These are phyloP conservation scores for Antechinus stuartii DNA, from an alignment of 2,113 vertebrate species.

Conservation along the genomic window DNA sequence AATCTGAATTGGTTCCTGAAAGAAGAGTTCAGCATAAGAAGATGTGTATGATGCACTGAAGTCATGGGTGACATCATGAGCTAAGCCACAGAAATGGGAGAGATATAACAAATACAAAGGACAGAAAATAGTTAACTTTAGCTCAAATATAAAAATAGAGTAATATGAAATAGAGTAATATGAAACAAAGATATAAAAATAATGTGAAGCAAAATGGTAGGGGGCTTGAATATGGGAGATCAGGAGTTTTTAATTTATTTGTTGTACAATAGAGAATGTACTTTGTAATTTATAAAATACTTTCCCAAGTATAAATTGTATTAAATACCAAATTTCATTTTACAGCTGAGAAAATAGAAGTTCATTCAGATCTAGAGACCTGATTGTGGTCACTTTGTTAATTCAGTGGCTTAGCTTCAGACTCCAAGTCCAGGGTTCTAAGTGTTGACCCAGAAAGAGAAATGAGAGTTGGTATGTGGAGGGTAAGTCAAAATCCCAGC, in stretches of 20 bases:
- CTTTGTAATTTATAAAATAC: no score
- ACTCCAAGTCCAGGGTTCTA: no score
- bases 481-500: background rate
- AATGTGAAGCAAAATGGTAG: background rate
- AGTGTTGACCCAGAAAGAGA: background rate
- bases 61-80: background rate
- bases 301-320: no score
- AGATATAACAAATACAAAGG: background rate
- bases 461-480: slow-evolving; percentile 4
- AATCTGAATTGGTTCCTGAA: background rate
- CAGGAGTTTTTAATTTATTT: no score
- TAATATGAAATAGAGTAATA: background rate
- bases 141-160: background rate
- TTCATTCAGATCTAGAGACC: no score
- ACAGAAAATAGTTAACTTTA: background rate
- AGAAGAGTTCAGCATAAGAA: background rate
- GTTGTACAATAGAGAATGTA: no score
- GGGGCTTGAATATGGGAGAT: no score
- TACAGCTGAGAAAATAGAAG: no score
- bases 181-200: background rate
- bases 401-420: no score
- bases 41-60: background rate
- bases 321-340: no score
- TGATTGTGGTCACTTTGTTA: no score
- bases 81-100: background rate